These are phyloP conservation scores for Brachionus calyciflorus DNA, from an alignment of 1,140 invertebrate genomes.

Conservation along the genomic window DNA sequence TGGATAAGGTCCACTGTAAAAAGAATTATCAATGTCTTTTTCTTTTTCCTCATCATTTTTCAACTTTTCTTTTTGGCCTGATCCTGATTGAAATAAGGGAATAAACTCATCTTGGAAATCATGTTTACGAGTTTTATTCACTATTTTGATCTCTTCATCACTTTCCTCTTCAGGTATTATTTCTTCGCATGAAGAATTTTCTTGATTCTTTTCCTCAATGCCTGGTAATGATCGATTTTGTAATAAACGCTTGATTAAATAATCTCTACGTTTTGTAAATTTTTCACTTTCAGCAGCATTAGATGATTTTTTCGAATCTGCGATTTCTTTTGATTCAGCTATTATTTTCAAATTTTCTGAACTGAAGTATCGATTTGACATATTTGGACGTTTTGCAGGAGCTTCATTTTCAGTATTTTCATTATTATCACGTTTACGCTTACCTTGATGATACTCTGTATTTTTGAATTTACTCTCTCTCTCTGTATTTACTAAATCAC, in stretches of 20 bases:
- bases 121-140: background rate
- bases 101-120: conserved; percentile 17
- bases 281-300: conserved; percentile 1
- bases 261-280: conserved; percentile 26
- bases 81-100: conserved; percentile 1
- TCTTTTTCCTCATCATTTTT: background rate
- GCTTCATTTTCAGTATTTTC: background rate
- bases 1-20: background rate
- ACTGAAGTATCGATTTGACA: conserved; percentile 17
- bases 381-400: background rate
- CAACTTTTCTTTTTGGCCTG: background rate
- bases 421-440: background rate
- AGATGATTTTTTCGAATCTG: background rate
- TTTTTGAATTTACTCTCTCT: background rate
- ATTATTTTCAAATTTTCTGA: background rate
- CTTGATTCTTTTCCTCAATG: background rate
- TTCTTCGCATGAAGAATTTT: background rate
- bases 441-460: background rate
- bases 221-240: background rate
- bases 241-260: conserved; percentile 7
- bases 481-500: background rate
- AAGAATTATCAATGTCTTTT: too few species aligned
- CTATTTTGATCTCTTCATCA: background rate
- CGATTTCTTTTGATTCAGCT: background rate
- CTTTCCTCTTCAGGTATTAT: background rate